These are phyloP conservation scores for Asobara japonica DNA, from an alignment of 1,140 invertebrate genomes.

Conservation along the genomic window DNA sequence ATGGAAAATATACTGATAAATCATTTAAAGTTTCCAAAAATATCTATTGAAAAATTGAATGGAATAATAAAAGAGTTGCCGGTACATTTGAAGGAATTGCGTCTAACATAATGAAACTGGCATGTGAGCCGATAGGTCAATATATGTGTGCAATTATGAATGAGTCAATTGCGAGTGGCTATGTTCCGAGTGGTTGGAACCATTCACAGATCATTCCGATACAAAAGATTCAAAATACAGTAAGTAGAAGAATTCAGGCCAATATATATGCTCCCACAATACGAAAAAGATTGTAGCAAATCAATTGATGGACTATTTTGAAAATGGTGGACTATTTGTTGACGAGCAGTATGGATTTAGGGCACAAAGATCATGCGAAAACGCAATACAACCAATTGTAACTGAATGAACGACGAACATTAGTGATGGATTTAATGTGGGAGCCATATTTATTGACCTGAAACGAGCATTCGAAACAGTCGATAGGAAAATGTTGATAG, in stretches of 20 bases:
- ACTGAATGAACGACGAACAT: conserved; percentile 28
- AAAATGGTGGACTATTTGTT: conserved; percentile 23
- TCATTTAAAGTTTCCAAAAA: neutral
- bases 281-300: conserved; percentile 39
- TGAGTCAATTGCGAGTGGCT: conserved; percentile 20
- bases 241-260: conserved; percentile 34
- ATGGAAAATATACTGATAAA: neutral
- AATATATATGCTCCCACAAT: conserved; percentile 37
- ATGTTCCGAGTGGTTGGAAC: conserved; percentile 33
- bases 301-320: conserved; percentile 32
- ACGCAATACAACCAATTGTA: conserved; percentile 24
- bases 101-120: conserved; percentile 1
- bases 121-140: neutral
- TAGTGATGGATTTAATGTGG: neutral
- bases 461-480: conserved; percentile 39
- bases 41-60: neutral
- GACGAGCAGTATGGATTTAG: too few species aligned
- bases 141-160: conserved; percentile 27
- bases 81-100: neutral
- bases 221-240: conserved; percentile 36
- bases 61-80: neutral
- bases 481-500: conserved; percentile 21
- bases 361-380: conserved; percentile 31
- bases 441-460: conserved; percentile 32
- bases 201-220: conserved; percentile 37